Evolutionary conservation across 1,140 invertebrate species (phyloP).

Genomic region (Bathynomus jamesi): DNA sequence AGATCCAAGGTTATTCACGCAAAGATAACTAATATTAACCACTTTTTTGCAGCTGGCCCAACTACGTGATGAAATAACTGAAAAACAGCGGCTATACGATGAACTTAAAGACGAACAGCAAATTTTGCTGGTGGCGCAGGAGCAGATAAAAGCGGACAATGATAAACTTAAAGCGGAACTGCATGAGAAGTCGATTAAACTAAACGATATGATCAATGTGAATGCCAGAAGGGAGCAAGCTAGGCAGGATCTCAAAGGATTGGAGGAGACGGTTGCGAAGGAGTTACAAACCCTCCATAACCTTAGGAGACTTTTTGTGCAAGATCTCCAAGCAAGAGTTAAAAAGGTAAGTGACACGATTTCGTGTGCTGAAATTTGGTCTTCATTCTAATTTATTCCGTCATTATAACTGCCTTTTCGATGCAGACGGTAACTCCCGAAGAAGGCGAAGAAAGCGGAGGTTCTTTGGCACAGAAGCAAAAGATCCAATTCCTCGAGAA

Average conservation of each 20-base stretch:
- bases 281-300: slow-evolving; percentile 97
- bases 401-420: too few relatives aligned
- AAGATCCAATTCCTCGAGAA: slow-evolving; percentile 99
- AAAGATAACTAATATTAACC: too few relatives aligned
- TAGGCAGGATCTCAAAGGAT: slow-evolving; percentile 91
- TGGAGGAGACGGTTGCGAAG: slow-evolving; percentile 94
- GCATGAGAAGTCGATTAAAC: slow-evolving; percentile 81
- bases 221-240: slow-evolving; percentile 91
- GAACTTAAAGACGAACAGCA: slow-evolving; percentile 92
- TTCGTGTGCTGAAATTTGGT: too few relatives aligned
- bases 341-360: slow-evolving; percentile 48
- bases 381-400: too few relatives aligned
- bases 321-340: slow-evolving; percentile 78
- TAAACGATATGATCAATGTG: slow-evolving; percentile 86
- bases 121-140: slow-evolving; percentile 81
- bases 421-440: slow-evolving; percentile 55
- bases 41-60: slow-evolving; percentile 32
- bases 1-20: too few relatives aligned
- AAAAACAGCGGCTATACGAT: slow-evolving; percentile 81
- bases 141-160: slow-evolving; percentile 89
- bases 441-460: slow-evolving; percentile 76
- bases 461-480: slow-evolving; percentile 94
- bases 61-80: slow-evolving; percentile 81
- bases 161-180: slow-evolving; percentile 93
- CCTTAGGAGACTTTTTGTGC: slow-evolving; percentile 93